Base-by-base conservation (phyloP, 37 sponge, comb jelly and placozoan species). In the Agelas oroides region DNA sequence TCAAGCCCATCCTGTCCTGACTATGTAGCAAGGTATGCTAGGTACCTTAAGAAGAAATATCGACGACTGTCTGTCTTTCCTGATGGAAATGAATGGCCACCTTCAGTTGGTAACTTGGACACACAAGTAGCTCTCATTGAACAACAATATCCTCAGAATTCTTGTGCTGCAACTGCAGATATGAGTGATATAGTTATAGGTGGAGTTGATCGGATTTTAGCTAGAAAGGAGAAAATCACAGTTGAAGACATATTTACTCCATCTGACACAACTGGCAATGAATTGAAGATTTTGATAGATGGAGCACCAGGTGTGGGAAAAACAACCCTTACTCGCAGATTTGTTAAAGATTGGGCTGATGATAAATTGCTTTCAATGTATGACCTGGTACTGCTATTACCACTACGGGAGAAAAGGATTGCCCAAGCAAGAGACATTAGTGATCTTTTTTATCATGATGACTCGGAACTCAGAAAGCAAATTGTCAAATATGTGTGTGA, bases 221-320 rank as follows among this genome's bases (percentile, higher is more conserved):
- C n/a, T 52, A 73, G 41, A 24, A 25, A 52, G 24, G n/a, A 73
- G 46, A 39, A 73, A 52, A 73, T 52, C 5, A 5, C 40, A 25
- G 19, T 24, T 3, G 53, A 52, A 73, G 28, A 73, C 0, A 53
- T 73, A 24, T 27, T 52, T 24, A 19, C 35, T 17, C 52, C 30
- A n/a, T 53, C 39, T 19, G 73, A 21, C 5, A 52, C 24, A 73
- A 28, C n/a, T 73, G 70, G 37, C 19, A 25, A 33, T 69, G 36
- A 25, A 12, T 25, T 52, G 13, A 52, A 41, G 52, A 41, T 53
- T 24, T 53, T 73, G 5, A 52, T 73, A 23, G 73, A 73, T 52
- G 73, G 73, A 11, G 73, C 40, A 21, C 73, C 73, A 24, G 73
- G 73, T 8, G 40, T 52, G 40, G 73, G 73, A 21, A 73, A 73